Base-by-base conservation (phyloP, 2,888 invertebrate species). In the Pteria penguin region DNA sequence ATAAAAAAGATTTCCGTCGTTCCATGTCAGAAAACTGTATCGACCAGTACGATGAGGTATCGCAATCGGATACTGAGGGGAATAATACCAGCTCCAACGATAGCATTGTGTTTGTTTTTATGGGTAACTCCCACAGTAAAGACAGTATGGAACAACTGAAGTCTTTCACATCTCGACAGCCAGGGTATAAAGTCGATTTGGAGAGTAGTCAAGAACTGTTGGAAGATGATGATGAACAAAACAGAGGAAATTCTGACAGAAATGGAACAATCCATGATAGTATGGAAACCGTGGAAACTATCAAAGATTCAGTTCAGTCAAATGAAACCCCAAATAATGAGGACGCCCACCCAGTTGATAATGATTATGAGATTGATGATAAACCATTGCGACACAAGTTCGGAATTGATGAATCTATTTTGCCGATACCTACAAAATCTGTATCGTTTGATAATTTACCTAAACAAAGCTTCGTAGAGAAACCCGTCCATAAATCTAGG, bases 41-140 rank as follows among this genome's bases (percentile, higher is more conserved):
- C 57, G 80, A 83, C 77, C 80, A 82, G 60, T 82, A 75, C 76
- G 82, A 82, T 26, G 79, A 82, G 52, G 57, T 18, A 11, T n/a
- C n/a, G n/a, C n/a, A 45, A 24, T 62, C 65, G 27, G 60, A 60
- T 18, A 22, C 33, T 3, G 62, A 78, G 27, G 67, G 71, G 54
- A 36, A 69, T 58, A 78, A 80, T 33, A 71, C 75, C 52, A 76
- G 79, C 32, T 85, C 85, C 11, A 81, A 81, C 80, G 88, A 88
- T 72, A 87, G 87, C 72, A 87, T 88, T 54, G 86, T 85, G 45
- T 87, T 87, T 80, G 84, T 88, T 11, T 87, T 87, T 81, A 79
- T 86, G 75, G 82, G 81, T 36, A 81, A 82, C 36, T 74, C 75
- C 24, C 70, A 74, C 27, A 76, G 72, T 4, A 73, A 68, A 24